A percentile compares a stretch with the other conserved stretches of the same genome.
phyloP scores from a whole-genome alignment of 2,888 invertebrate genomes.

The Chrysolina americana region DNA sequence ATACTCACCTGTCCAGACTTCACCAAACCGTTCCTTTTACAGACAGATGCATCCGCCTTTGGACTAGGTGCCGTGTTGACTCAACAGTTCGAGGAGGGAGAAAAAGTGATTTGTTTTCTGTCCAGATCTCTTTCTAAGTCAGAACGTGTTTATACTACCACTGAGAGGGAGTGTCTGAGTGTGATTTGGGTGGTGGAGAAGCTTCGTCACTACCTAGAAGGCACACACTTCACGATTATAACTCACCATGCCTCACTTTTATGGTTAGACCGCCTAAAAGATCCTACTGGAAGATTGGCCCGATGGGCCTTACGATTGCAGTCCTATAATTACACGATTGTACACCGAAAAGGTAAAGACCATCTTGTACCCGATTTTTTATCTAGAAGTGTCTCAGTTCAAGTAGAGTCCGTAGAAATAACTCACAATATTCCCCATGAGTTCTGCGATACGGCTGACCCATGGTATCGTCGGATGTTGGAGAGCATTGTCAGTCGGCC shows the following conservation, averaged over 20 bases:
- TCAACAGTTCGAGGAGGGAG: conserved; percentile 45
- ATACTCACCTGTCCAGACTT: conserved; percentile 53
- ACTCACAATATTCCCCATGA: neutral
- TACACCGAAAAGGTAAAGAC: too few species aligned
- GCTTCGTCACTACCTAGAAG: conserved; percentile 48
- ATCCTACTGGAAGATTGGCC: too few species aligned
- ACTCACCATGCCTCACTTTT: conserved; percentile 45
- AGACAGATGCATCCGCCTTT: conserved; percentile 32
- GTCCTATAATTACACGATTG: too few species aligned
- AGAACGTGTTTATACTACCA: conserved; percentile 43
- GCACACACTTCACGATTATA: conserved; percentile 44
- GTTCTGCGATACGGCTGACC: neutral
- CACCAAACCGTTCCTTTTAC: conserved; percentile 30
- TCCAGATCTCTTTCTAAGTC: conserved; percentile 22
- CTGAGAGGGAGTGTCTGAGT: conserved; percentile 47
- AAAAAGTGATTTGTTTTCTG: conserved; percentile 49
- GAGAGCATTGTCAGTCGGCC: too few species aligned
- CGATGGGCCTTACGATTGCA: too few species aligned
- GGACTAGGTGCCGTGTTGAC: conserved; percentile 50
- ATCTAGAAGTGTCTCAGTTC: conserved; percentile 33
- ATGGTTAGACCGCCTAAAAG: too few species aligned
- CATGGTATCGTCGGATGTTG: too few species aligned
- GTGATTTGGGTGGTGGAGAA: conserved; percentile 51
- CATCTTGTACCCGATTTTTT: conserved; percentile 40
- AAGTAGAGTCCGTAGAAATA: conserved; percentile 4